Percentiles rank a stretch among this genome's conserved stretches.
Conservation (phyloP, 1,140 invertebrate species). For the Ephestia elutella region DNA sequence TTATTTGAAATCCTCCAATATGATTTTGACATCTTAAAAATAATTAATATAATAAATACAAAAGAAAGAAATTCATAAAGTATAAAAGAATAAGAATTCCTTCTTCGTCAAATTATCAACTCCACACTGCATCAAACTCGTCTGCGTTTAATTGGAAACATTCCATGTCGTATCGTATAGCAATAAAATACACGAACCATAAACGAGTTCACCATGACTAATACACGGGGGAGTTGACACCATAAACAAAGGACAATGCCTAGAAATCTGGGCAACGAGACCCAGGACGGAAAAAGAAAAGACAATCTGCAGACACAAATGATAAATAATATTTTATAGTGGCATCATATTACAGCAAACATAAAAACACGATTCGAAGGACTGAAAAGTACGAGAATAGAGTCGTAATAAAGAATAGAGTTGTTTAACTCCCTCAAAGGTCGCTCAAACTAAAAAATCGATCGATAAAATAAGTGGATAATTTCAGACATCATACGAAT, state of each 20-base stretch:
- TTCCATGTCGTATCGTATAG: not conserved
- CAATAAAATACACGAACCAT: not conserved
- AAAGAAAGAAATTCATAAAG: not conserved
- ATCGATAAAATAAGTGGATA: no score
- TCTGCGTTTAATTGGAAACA: not conserved
- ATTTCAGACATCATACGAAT: no score
- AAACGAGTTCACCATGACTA: constrained; percentile 4
- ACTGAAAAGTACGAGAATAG: no score
- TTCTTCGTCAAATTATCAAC: not conserved
- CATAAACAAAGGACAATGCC: constrained; percentile 2
- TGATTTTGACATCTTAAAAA: no score
- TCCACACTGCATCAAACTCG: not conserved
- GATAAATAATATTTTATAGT: not conserved
- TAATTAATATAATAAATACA: no score
- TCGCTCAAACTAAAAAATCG: no score
- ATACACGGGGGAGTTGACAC: not conserved
- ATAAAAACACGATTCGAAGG: no score
- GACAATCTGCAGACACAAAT: not conserved
- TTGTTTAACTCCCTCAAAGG: no score
- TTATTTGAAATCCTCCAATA: no score
- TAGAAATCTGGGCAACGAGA: not conserved
- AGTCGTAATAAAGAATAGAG: no score
- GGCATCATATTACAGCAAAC: no score
- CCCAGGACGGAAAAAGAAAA: not conserved
- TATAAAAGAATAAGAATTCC: no score